Evolutionary conservation across 2,888 invertebrate species (phyloP), one percentile per base, ranked within the genome.

Genomic region (Trissolcus brochymenae): DNA sequence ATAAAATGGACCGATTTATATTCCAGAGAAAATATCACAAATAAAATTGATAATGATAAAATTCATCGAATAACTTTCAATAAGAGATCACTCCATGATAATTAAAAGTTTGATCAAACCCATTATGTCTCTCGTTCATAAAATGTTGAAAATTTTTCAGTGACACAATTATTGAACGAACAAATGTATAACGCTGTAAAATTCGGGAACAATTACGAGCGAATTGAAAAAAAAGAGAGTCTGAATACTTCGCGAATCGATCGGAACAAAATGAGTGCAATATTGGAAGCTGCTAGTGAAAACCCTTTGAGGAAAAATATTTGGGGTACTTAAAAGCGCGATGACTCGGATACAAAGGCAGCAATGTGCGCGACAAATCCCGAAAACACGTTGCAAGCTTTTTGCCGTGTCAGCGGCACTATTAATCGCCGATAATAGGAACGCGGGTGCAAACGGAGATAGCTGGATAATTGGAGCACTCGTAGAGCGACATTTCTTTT

Each of bases 371-470:
- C n/a, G 62, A 67, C 62, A 62, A 64, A 68, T 59, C 35, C 57
- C 40, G 49, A 49, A 75, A 75, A 68, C 68, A 75, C 68, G 62
- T 40, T 64, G 56, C 51, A 66, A 64, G 59, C 60, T 75, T 68
- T 75, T 35, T 56, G 21, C 56, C 67, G 66, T 66, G 65, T 61
- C 53, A 67, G 61, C 61, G 43, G 50, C 14, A 54, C 68, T 21
- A 68, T 75, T 75, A 75, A 75, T 75, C 68, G 74, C 54, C 59
- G 67, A 75, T 64, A 46, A 65, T 60, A 21, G 54, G 16, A 40
- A 16, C 49, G 40, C 53, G 50, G 17, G 19, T n/a, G 71, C 57
- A 64, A 55, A 56, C 43, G 55, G 43, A 62, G 14, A 53, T 29
- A 17, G 55, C 6, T 29, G 49, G 61, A 70, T 76, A 76, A 76